These are phyloP conservation scores for Hiodon alosoides DNA, from an alignment of 2,113 vertebrate genomes.

Conservation along the genomic window DNA sequence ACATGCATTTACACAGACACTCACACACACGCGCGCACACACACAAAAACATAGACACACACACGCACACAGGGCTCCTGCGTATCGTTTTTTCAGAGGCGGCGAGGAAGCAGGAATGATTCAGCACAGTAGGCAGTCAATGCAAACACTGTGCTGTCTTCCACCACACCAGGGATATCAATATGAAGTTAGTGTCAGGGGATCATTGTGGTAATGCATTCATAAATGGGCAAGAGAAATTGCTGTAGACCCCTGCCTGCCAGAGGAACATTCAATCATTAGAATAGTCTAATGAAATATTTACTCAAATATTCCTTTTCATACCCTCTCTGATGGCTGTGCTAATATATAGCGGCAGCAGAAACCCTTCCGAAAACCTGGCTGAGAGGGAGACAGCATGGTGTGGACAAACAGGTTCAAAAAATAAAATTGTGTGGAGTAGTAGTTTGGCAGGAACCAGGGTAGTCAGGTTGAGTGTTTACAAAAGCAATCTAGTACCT, in stretches of 20 bases:
- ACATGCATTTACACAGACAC: too few species aligned
- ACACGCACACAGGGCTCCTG: background rate
- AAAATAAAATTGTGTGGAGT: background rate
- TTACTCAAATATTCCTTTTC: slow-evolving; percentile 26
- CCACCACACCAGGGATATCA: background rate
- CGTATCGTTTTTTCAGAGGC: background rate
- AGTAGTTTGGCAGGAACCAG: background rate
- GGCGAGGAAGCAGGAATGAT: slow-evolving; percentile 1
- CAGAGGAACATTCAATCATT: slow-evolving; percentile 18
- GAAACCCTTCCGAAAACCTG: background rate
- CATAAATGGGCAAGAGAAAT: slow-evolving; percentile 17
- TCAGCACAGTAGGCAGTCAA: background rate
- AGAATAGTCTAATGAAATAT: slow-evolving; percentile 23
- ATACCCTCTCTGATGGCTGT: slow-evolving; percentile 14
- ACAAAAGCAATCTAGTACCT: background rate
- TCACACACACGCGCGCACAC: too few species aligned
- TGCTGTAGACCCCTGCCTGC: background rate
- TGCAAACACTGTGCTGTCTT: background rate
- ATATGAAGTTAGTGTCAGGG: slow-evolving; percentile 22
- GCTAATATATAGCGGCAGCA: background rate
- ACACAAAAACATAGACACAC: background rate
- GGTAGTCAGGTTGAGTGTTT: background rate
- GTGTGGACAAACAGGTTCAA: background rate
- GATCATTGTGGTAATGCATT: slow-evolving; percentile 18
- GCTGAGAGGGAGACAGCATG: background rate